A percentile compares a stretch with the other conserved stretches of the same genome.
Evolutionary conservation across 2,113 vertebrate genomes (phyloP).

Genomic region (Bagarius yarrelli): DNA sequence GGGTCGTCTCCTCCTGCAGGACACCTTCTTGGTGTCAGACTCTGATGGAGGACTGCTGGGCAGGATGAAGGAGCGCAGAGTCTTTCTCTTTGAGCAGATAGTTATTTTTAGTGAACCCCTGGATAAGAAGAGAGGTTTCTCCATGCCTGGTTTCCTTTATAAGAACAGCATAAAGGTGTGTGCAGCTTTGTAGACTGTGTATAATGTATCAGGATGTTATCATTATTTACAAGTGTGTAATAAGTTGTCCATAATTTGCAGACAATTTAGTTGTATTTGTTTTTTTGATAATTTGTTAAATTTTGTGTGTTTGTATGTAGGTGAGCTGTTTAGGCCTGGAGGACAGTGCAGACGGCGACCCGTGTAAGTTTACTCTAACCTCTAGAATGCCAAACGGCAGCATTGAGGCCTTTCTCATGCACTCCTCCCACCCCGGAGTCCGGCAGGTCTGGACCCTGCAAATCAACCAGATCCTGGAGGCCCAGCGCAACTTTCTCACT

Average conservation of each 20-base stretch:
- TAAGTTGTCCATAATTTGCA: too few relatives aligned
- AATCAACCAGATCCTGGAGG: constrained; percentile 96
- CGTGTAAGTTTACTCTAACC: constrained; percentile 91
- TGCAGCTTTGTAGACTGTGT: neutral
- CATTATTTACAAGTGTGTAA: too few relatives aligned
- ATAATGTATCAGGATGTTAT: neutral
- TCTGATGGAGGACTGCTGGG: constrained; percentile 81
- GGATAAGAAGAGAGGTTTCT: constrained; percentile 96
- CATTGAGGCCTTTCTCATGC: constrained; percentile 85
- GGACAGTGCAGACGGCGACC: constrained; percentile 88
- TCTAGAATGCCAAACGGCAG: constrained; percentile 79
- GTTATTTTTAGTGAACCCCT: constrained; percentile 97
- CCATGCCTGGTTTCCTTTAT: constrained; percentile 93
- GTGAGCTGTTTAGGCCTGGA: constrained; percentile 93
- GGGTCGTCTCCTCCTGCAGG: constrained; percentile 94
- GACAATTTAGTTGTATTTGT: neutral
- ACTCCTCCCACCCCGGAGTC: constrained; percentile 87
- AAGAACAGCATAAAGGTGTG: constrained; percentile 96
- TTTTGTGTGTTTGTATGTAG: constrained; percentile 62
- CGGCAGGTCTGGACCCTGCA: constrained; percentile 94
- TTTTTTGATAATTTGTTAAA: neutral
- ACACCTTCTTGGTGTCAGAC: constrained; percentile 92
- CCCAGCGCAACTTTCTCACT: constrained; percentile 94
- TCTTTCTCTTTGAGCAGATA: constrained; percentile 97
- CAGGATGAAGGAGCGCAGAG: constrained; percentile 90